Evolutionary conservation across 2,797 vertebrate genomes (phyloP).

Genomic region (Avahi laniger): DNA sequence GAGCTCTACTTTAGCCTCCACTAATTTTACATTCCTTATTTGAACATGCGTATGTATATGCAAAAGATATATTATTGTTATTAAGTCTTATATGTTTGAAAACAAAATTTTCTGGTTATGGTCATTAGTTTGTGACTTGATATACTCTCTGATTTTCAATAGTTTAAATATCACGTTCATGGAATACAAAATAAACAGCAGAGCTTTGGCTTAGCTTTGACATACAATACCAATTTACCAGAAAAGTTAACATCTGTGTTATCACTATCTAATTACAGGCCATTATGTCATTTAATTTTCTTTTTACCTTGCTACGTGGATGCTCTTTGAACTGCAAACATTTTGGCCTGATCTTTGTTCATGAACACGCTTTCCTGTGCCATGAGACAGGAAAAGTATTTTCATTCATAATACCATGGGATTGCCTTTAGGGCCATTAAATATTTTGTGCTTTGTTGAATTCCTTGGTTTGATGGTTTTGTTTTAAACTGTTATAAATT

Average conservation of each 20-base stretch:
- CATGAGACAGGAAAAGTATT: not conserved
- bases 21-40: slow-evolving; percentile 42
- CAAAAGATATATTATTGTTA: not conserved
- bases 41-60: not conserved
- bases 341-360: slow-evolving; percentile 72
- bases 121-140: slow-evolving; percentile 6
- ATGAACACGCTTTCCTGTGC: slow-evolving; percentile 1
- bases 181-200: slow-evolving; percentile 14
- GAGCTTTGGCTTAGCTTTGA: not conserved
- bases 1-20: not conserved
- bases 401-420: slow-evolving; percentile 3
- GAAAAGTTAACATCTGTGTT: not conserved
- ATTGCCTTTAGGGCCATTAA: slow-evolving; percentile 17
- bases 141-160: not conserved
- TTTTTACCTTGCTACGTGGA: slow-evolving; percentile 26
- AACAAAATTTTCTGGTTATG: not conserved
- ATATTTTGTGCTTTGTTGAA: slow-evolving; percentile 23
- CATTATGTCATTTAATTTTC: slow-evolving; percentile 39
- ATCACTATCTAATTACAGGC: slow-evolving; percentile 15
- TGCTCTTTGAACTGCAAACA: slow-evolving; percentile 75
- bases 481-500: slow-evolving; percentile 2
- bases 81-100: slow-evolving; percentile 12
- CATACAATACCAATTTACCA: not conserved
- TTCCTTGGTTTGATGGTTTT: slow-evolving; percentile 13
- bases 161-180: slow-evolving; percentile 17